phyloP scores from a whole-genome alignment of 2,113 vertebrate genomes.

The Sinocyclocheilus maitianheensis region DNA sequence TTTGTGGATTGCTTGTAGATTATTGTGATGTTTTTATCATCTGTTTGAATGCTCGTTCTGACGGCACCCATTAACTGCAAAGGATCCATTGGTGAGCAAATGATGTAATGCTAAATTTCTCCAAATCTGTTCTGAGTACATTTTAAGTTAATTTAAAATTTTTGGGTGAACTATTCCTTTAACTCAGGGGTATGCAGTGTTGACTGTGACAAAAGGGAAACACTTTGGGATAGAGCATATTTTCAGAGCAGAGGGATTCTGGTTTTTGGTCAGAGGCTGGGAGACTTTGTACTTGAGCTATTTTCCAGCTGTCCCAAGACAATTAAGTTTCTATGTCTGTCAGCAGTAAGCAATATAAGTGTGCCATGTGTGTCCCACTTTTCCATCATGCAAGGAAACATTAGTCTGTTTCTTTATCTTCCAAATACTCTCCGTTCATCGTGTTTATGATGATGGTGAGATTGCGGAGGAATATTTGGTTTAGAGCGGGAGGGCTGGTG shows the following conservation, averaged over 20 bases:
- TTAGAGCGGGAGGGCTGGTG: not conserved
- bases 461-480: not conserved
- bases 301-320: slow-evolving; percentile 51
- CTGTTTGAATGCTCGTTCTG: too few relatives aligned
- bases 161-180: too few relatives aligned
- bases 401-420: slow-evolving; percentile 37
- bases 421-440: slow-evolving; percentile 4
- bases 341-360: slow-evolving; percentile 24
- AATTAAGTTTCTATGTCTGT: slow-evolving; percentile 19
- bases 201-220: not conserved
- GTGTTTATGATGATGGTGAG: slow-evolving; percentile 30
- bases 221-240: not conserved
- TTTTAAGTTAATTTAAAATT: too few relatives aligned
- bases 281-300: slow-evolving; percentile 23
- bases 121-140: too few relatives aligned
- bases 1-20: too few relatives aligned
- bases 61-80: too few relatives aligned
- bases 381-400: not conserved
- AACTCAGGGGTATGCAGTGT: not conserved
- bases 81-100: too few relatives aligned
- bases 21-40: too few relatives aligned
- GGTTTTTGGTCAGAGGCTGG: slow-evolving; percentile 38
- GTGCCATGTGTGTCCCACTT: not conserved
- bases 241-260: not conserved
- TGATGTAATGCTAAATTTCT: too few relatives aligned